phyloP scores from a whole-genome alignment of 2,888 invertebrate genomes.

The Caenorhabditis panamensis region DNA sequence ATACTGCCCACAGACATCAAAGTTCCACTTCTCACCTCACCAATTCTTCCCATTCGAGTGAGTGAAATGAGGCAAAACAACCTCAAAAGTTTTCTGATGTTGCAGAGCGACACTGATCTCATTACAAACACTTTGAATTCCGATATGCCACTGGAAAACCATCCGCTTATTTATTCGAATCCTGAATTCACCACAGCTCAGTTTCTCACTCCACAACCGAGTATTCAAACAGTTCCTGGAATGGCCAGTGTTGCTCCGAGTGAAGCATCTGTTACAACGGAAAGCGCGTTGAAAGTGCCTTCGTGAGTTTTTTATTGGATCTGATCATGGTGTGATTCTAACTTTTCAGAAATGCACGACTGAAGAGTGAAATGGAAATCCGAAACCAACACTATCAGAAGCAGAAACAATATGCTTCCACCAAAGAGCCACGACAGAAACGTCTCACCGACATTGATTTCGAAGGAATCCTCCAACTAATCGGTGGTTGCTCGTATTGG shows the following conservation, averaged over 20 bases:
- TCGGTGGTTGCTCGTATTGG: conserved; percentile 81
- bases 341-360: conserved; percentile 43
- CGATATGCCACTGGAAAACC: conserved; percentile 34
- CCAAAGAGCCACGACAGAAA: conserved; percentile 40
- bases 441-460: conserved; percentile 70
- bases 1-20: background rate
- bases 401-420: conserved; percentile 67
- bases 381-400: conserved; percentile 70
- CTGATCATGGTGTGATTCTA: too few relatives aligned
- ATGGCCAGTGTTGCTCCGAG: conserved; percentile 54
- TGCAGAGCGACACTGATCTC: conserved; percentile 69
- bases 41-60: conserved; percentile 37
- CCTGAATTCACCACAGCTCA: conserved; percentile 50
- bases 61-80: conserved; percentile 9
- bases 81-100: conserved; percentile 6
- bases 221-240: conserved; percentile 22
- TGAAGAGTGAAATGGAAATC: conserved; percentile 70
- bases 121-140: conserved; percentile 24
- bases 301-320: conserved; percentile 25
- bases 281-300: conserved; percentile 23
- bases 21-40: conserved; percentile 7
- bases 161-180: conserved; percentile 64
- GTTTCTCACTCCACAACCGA: conserved; percentile 30
- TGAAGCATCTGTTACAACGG: conserved; percentile 39
- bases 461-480: conserved; percentile 79